Conservation (phyloP, 2,888 invertebrate species). For the Apodemia mormo region DNA sequence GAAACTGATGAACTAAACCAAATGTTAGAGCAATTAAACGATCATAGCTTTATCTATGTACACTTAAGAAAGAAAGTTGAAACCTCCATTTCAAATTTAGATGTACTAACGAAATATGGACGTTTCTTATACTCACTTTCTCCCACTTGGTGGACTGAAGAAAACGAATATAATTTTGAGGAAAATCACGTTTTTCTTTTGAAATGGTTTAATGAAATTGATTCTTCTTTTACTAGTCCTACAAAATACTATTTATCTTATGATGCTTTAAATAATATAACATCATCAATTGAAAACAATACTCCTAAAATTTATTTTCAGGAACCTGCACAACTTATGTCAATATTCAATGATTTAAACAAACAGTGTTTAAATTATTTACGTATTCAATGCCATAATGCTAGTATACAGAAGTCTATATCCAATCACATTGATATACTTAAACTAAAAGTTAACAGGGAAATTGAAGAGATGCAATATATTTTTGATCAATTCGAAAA, state of each 20-base stretch:
- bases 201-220: constrained; percentile 19
- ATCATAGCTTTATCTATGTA: constrained; percentile 39
- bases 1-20: constrained; percentile 34
- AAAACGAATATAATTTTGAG: constrained; percentile 31
- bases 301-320: constrained; percentile 40
- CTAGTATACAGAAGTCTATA: constrained; percentile 29
- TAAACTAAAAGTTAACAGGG: constrained; percentile 25
- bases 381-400: constrained; percentile 39
- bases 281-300: neutral
- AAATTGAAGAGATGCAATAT: constrained; percentile 36
- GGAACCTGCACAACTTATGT: constrained; percentile 40
- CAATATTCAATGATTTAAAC: constrained; percentile 38
- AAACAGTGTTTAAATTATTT: constrained; percentile 47
- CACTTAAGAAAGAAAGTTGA: constrained; percentile 43
- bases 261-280: neutral
- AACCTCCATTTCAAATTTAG: constrained; percentile 37
- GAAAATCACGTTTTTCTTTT: constrained; percentile 20
- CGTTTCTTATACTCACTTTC: constrained; percentile 42
- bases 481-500: constrained; percentile 33
- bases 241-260: constrained; percentile 15
- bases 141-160: constrained; percentile 40
- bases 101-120: constrained; percentile 42
- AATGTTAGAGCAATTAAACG: constrained; percentile 39
- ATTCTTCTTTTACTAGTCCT: constrained; percentile 19
- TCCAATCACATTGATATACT: neutral